Conservation (phyloP, 2,797 vertebrate genomes). For the Varecia variegata region DNA sequence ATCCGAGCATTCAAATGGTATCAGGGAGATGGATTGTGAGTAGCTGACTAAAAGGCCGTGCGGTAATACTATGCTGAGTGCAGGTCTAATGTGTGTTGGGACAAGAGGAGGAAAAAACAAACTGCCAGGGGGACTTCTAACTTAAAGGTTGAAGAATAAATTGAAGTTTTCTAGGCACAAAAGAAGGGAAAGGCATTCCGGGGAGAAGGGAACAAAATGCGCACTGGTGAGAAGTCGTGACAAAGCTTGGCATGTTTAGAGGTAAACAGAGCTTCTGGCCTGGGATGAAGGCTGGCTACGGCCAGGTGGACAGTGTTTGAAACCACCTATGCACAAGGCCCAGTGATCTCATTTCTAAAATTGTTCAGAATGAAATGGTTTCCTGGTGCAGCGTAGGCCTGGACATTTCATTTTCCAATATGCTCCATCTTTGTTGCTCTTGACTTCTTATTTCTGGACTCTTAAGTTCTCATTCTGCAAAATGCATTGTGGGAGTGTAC, state of each 20-base stretch:
- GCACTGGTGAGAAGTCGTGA: fast-evolving
- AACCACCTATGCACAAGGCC: background rate
- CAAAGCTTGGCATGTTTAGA: background rate
- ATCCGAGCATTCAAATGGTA: background rate
- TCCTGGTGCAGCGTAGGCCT: background rate
- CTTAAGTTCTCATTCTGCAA: constrained; percentile 59
- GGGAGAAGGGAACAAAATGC: background rate
- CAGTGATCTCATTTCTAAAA: background rate
- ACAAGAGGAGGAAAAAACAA: background rate
- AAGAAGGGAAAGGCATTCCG: background rate
- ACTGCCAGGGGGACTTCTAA: background rate
- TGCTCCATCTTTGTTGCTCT: background rate
- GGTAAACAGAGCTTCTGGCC: background rate
- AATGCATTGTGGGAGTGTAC: background rate
- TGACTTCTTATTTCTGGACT: constrained; percentile 66
- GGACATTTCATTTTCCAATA: background rate
- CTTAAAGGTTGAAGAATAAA: background rate
- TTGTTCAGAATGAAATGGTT: background rate
- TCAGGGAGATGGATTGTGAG: fast-evolving
- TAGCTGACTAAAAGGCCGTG: fast-evolving
- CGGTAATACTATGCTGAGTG: fast-evolving
- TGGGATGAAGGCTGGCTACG: background rate
- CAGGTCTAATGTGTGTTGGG: background rate
- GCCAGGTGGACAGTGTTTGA: background rate
- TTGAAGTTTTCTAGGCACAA: background rate